phyloP scores from a whole-genome alignment of 2,888 invertebrate genomes.

The Uloborus plumipes region DNA sequence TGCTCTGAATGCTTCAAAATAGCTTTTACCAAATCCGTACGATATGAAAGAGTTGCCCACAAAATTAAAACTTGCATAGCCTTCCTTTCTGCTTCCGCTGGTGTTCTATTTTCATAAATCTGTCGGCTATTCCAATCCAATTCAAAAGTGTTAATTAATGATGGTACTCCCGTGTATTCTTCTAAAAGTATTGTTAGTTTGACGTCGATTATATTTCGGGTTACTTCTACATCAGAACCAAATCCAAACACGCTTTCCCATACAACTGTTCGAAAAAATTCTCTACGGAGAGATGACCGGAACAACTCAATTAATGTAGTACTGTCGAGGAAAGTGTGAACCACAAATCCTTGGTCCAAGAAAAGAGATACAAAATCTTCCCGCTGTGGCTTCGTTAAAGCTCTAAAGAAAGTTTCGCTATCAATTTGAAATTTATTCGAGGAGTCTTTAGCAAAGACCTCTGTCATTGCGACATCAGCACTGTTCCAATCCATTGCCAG shows the following conservation, averaged over 20 bases:
- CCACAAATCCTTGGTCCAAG: conserved; percentile 70
- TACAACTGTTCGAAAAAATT: conserved; percentile 70
- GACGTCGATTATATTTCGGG: conserved; percentile 65
- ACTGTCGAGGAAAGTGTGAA: conserved; percentile 70
- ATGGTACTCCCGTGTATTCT: conserved; percentile 69
- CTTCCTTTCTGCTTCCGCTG: conserved; percentile 66
- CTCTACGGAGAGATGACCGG: conserved; percentile 69
- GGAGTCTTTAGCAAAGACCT: conserved; percentile 69
- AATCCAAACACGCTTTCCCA: conserved; percentile 70
- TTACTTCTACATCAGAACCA: conserved; percentile 58
- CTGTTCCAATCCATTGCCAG: conserved; percentile 72
- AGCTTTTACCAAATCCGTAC: conserved; percentile 65
- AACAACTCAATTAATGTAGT: conserved; percentile 68
- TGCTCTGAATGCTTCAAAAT: conserved; percentile 68
- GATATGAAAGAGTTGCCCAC: conserved; percentile 68
- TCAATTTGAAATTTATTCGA: conserved; percentile 67
- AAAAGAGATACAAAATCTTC: conserved; percentile 72
- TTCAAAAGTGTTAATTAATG: conserved; percentile 70
- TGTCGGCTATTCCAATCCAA: conserved; percentile 69
- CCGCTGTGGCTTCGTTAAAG: conserved; percentile 69
- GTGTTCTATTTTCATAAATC: conserved; percentile 60
- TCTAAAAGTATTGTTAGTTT: conserved; percentile 67
- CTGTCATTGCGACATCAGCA: conserved; percentile 70
- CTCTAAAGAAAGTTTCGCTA: conserved; percentile 70
- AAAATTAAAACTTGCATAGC: conserved; percentile 66